These are phyloP conservation scores for Drosophila infuscata DNA, from an alignment of 2,888 invertebrate species.

Conservation along the genomic window DNA sequence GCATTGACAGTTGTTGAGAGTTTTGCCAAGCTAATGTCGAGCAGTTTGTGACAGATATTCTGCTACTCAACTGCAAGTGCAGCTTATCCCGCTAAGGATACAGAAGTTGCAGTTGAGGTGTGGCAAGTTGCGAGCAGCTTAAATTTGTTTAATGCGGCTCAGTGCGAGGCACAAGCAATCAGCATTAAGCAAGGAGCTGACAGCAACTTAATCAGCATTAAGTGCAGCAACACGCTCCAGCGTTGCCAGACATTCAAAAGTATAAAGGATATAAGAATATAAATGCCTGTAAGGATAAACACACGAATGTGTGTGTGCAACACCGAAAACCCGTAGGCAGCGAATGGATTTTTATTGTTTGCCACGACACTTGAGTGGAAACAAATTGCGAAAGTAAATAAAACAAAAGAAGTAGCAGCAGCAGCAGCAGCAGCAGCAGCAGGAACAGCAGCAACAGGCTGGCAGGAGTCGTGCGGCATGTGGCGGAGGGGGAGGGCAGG, in stretches of 20 bases:
- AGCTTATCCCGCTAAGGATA: neutral
- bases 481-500: neutral
- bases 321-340: constrained; percentile 33
- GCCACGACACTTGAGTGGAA: constrained; percentile 46
- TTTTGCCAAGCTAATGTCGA: constrained; percentile 58
- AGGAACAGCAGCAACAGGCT: constrained; percentile 30
- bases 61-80: neutral
- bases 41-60: constrained; percentile 45
- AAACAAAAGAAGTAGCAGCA: constrained; percentile 58
- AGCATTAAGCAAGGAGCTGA: constrained; percentile 52
- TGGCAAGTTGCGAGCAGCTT: constrained; percentile 27
- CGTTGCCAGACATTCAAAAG: constrained; percentile 28
- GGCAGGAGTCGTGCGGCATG: constrained; percentile 2
- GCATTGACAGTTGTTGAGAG: constrained; percentile 72
- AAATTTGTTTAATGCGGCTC: constrained; percentile 38
- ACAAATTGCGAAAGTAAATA: constrained; percentile 77
- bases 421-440: neutral
- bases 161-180: constrained; percentile 46
- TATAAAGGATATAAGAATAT: constrained; percentile 18
- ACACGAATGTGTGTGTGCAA: constrained; percentile 16
- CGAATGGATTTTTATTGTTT: constrained; percentile 73
- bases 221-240: constrained; percentile 41
- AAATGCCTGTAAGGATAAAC: neutral
- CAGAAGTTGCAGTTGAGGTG: constrained; percentile 22
- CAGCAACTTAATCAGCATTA: constrained; percentile 69